A percentile compares a stretch with the other conserved stretches of the same genome.
Evolutionary conservation across 2,797 vertebrate species (phyloP).

Genomic region (Ambastaia sidthimunki): DNA sequence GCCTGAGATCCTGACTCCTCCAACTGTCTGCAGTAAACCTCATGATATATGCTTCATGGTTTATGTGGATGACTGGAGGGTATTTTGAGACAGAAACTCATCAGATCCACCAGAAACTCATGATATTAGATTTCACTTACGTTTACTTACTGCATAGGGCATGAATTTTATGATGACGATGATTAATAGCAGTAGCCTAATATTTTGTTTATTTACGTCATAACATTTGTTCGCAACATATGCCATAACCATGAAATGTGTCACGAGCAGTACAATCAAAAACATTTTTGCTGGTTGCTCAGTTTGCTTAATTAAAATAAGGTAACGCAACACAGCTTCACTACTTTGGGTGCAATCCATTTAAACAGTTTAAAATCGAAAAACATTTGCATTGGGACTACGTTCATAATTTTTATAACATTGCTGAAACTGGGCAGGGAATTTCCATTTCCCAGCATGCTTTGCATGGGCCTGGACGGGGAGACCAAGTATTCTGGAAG

Average conservation of each 20-base stretch:
- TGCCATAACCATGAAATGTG: background rate
- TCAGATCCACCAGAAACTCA: conserved; percentile 35
- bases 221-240: background rate
- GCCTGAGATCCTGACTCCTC: conserved; percentile 33
- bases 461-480: background rate
- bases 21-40: conserved; percentile 42
- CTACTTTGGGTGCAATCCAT: background rate
- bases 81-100: conserved; percentile 44
- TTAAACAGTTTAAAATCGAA: background rate
- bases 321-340: background rate
- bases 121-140: conserved; percentile 28
- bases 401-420: background rate
- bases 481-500: background rate
- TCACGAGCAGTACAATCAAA: background rate
- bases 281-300: background rate
- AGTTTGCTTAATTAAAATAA: background rate
- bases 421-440: background rate
- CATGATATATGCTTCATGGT: conserved; percentile 37
- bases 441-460: conserved; percentile 1
- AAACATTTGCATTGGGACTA: background rate
- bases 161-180: background rate
- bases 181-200: background rate
- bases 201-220: background rate
- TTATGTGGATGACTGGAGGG: conserved; percentile 29
- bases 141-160: background rate